These are phyloP conservation scores for Oryzias celebensis DNA, from an alignment of 2,113 vertebrate genomes.

Conservation along the genomic window DNA sequence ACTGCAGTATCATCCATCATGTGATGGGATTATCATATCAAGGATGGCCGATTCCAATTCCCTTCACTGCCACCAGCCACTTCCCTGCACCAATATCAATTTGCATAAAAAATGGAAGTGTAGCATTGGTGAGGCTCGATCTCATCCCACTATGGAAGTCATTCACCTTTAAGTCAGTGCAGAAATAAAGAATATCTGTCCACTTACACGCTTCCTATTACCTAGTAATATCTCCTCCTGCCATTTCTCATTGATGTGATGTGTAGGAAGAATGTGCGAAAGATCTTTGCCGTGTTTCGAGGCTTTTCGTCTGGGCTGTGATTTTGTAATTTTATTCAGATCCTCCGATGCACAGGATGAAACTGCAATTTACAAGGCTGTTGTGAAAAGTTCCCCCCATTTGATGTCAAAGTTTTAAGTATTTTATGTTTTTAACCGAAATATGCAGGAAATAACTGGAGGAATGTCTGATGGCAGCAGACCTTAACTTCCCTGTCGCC, in stretches of 20 bases:
- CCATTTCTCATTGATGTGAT: constrained; percentile 65
- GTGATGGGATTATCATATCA: constrained; percentile 49
- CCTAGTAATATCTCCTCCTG: constrained; percentile 61
- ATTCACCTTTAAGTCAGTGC: constrained; percentile 48
- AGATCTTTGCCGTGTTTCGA: constrained; percentile 14
- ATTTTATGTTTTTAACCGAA: constrained; percentile 15
- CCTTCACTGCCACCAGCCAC: constrained; percentile 40
- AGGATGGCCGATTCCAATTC: constrained; percentile 52
- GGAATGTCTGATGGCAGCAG: constrained; percentile 7
- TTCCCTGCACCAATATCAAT: constrained; percentile 55
- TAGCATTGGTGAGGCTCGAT: constrained; percentile 38
- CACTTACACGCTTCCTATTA: constrained; percentile 55
- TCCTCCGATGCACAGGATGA: constrained; percentile 19
- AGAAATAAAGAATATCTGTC: constrained; percentile 59
- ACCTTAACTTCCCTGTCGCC: constrained; percentile 12
- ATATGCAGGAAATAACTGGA: constrained; percentile 13
- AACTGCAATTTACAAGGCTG: constrained; percentile 39
- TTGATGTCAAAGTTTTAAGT: constrained; percentile 29
- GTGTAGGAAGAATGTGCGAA: constrained; percentile 25
- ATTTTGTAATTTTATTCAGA: constrained; percentile 56
- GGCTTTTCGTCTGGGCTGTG: constrained; percentile 14
- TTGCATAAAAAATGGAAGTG: constrained; percentile 67
- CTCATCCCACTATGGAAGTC: constrained; percentile 40
- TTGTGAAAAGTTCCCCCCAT: constrained; percentile 37
- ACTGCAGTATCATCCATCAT: constrained; percentile 55